These are phyloP conservation scores for Cephus pulcher DNA, from an alignment of 2,888 invertebrate species.

Conservation along the genomic window DNA sequence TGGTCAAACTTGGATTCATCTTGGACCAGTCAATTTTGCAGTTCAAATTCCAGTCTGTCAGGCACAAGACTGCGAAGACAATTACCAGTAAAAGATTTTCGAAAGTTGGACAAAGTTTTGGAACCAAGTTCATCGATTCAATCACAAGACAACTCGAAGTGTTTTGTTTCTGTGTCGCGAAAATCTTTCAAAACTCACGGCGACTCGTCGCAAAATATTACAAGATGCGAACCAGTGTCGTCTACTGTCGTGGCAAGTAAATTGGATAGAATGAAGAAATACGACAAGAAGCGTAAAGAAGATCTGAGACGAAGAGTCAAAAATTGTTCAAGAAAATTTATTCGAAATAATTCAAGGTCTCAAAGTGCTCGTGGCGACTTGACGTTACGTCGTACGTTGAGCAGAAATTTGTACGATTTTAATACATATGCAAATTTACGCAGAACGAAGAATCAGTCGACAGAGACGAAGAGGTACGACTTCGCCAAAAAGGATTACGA, in stretches of 20 bases:
- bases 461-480: background rate
- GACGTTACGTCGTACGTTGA: background rate
- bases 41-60: background rate
- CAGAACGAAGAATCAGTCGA: background rate
- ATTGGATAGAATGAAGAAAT: conserved; percentile 35
- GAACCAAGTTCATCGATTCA: conserved; percentile 17
- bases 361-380: background rate
- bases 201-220: background rate
- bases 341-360: conserved; percentile 3
- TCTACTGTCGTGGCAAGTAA: conserved; percentile 24
- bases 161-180: conserved; percentile 34
- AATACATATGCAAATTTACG: background rate
- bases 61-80: background rate
- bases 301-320: conserved; percentile 4
- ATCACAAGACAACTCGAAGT: conserved; percentile 36
- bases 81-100: background rate
- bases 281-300: conserved; percentile 31
- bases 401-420: background rate
- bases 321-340: conserved; percentile 1
- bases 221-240: background rate
- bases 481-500: conserved; percentile 15
- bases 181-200: conserved; percentile 23
- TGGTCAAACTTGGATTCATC: conserved; percentile 26
- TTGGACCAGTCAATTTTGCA: background rate
- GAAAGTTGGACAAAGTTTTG: background rate